Evolutionary conservation across 2,797 vertebrate genomes (phyloP).

Genomic region (Phrynocephalus guinanensis): DNA sequence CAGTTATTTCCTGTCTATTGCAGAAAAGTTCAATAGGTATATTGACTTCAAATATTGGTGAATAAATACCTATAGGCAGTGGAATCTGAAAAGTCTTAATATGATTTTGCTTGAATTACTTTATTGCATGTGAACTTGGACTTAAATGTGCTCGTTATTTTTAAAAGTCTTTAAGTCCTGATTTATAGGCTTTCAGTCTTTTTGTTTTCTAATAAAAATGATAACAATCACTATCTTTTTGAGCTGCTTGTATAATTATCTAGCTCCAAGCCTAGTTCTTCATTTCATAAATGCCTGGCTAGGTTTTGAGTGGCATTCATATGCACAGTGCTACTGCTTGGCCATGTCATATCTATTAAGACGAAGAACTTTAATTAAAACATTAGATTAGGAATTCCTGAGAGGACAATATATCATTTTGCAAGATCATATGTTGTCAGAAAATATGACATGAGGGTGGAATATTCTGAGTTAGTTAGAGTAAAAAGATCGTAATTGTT

Average conservation of each 20-base stretch:
- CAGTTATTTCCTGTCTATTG: neutral
- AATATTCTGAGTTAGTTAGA: conserved; percentile 25
- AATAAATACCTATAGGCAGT: neutral
- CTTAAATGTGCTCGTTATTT: neutral
- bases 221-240: neutral
- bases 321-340: neutral
- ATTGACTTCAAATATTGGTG: neutral
- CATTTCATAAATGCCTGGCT: conserved; percentile 6
- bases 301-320: conserved; percentile 41
- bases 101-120: neutral
- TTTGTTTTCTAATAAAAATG: neutral
- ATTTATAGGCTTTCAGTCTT: neutral
- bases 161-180: neutral
- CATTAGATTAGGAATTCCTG: conserved; percentile 35
- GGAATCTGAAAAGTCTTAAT: neutral
- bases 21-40: neutral
- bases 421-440: conserved; percentile 38
- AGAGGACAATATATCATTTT: conserved; percentile 39
- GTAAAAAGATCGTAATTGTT: conserved; percentile 4
- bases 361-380: conserved; percentile 53
- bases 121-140: neutral
- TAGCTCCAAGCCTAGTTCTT: neutral
- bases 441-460: conserved; percentile 44
- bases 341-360: conserved; percentile 31
- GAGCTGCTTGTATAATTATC: conserved; percentile 34